Evolutionary conservation across 2,888 invertebrate genomes (phyloP), one percentile per base, ranked within the genome.

Genomic region (Pinctada fucata): DNA sequence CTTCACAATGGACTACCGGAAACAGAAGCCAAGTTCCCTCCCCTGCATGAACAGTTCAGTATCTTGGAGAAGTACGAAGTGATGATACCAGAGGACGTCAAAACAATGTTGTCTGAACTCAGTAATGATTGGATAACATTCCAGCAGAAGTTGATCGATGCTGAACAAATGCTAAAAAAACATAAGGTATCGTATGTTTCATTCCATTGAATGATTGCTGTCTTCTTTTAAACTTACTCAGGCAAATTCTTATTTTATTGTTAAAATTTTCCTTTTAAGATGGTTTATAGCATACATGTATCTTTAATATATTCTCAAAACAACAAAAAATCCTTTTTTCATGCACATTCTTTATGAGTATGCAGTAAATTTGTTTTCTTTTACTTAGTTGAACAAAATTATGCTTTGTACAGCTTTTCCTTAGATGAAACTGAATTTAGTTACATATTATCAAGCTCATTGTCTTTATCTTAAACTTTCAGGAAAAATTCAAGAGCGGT

Each of bases 21-120:
- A 0, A 94, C 95, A 78, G 96, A 97, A 91, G 93, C 93, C 72
- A 95, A 95, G 81, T 97, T 97, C 91, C 95, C 95, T 0, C 94
- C 95, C 3, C 95, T 97, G 80, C 93, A 95, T 72, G 96, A 96
- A 75, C 95, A 96, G 90, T 96, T 96, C 93, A 93, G 84, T 67
- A 92, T 93, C 78, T 86, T 93, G 80, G 90, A 90, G 79, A 97
- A 96, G 90, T 96, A 96, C 91, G 95, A 95, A 84, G 95, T 96
- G 0, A 94, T 95, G 75, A 92, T 96, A 75, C 93, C 95, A 67
- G 94, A 94, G 10, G 94, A 95, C 80, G 90, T 89, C 63, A 86
- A 84, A 50, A 83, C 76, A 2, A 90, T 89, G 89, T 83, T 91
- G 79, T 87, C 90, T 80, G 88, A 94, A 73, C 94, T 97, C 72